These are phyloP conservation scores for Myotis davidii DNA, from an alignment of 2,113 vertebrate species.

Conservation along the genomic window DNA sequence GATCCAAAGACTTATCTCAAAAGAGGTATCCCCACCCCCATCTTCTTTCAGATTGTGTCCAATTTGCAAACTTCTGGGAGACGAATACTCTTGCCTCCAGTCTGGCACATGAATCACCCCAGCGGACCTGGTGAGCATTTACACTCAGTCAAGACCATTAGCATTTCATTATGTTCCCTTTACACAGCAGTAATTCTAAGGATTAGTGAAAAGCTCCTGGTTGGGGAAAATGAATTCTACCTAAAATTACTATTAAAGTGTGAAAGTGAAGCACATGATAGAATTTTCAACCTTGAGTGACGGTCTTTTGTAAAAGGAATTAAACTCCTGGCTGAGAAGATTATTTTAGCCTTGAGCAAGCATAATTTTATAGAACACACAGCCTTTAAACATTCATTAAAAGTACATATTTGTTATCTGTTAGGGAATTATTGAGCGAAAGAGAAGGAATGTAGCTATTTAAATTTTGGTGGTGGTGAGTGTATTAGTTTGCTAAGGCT, in stretches of 20 bases:
- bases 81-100: not conserved
- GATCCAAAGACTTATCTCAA: slow-evolving; percentile 55
- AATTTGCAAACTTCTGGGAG: not conserved
- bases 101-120: not conserved
- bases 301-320: not conserved
- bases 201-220: slow-evolving; percentile 37
- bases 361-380: not conserved
- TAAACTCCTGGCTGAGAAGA: not conserved
- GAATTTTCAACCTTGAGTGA: not conserved
- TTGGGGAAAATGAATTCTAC: not conserved
- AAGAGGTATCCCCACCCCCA: not conserved
- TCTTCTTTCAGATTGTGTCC: slow-evolving; percentile 48
- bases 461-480: not conserved
- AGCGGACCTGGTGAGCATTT: not conserved
- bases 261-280: not conserved
- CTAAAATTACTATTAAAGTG: not conserved
- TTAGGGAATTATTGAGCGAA: not conserved
- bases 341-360: slow-evolving; percentile 17
- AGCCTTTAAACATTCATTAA: not conserved
- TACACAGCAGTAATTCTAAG: not conserved
- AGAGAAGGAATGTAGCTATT: not conserved
- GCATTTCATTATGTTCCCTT: slow-evolving; percentile 17
- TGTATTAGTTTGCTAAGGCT: not conserved
- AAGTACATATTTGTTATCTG: not conserved
- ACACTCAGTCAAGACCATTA: slow-evolving; percentile 24